These are phyloP conservation scores for Parnassius mnemosyne DNA, from an alignment of 2,888 invertebrate genomes.

Conservation along the genomic window DNA sequence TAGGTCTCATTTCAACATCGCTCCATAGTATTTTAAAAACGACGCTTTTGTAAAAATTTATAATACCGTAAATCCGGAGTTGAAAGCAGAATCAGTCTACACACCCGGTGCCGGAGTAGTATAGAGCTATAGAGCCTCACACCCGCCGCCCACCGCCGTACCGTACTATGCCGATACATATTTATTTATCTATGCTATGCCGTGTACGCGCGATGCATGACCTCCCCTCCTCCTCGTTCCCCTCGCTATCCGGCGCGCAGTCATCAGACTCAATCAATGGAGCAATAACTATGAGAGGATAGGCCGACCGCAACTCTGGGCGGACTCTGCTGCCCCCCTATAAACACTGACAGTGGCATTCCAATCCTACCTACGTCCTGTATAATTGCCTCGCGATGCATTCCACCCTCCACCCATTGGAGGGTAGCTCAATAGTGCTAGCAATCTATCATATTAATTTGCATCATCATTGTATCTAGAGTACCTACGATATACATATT, in stretches of 20 bases:
- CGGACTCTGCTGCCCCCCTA: background rate
- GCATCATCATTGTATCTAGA: too few species aligned
- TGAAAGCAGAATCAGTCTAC: too few species aligned
- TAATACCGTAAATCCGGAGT: too few species aligned
- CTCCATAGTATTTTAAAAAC: too few species aligned
- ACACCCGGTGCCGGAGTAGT: too few species aligned
- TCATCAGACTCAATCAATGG: conserved; percentile 5
- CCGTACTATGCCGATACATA: background rate
- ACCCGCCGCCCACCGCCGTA: background rate
- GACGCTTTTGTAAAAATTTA: too few species aligned
- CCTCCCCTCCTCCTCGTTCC: background rate
- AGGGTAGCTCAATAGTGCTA: too few species aligned
- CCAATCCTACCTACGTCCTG: conserved; percentile 5
- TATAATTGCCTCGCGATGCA: background rate
- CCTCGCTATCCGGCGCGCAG: background rate
- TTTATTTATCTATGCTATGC: too few species aligned
- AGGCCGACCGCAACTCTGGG: conserved; percentile 11
- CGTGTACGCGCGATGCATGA: background rate
- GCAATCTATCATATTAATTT: too few species aligned
- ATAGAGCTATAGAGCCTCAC: background rate
- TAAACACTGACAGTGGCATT: conserved; percentile 3
- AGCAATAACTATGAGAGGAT: background rate
- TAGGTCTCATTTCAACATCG: too few species aligned
- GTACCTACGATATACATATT: too few species aligned
- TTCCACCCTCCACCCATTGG: background rate